These are phyloP conservation scores for Sialia sialis DNA, from an alignment of 2,113 vertebrate genomes.

Conservation along the genomic window DNA sequence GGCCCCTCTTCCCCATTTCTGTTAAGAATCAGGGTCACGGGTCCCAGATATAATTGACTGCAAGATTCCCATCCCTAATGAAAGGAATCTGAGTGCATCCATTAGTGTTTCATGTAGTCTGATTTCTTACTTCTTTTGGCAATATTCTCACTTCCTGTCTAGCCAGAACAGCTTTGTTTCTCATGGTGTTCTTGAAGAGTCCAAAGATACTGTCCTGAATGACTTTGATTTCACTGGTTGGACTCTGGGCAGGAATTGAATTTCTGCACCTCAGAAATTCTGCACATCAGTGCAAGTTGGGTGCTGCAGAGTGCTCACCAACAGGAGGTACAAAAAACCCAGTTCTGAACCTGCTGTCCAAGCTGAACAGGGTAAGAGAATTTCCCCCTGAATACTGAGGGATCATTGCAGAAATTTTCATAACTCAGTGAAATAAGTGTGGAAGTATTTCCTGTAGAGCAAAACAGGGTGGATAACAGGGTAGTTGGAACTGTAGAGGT, in stretches of 20 bases:
- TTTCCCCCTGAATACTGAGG: background rate
- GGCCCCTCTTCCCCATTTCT: background rate
- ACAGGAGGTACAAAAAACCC: background rate
- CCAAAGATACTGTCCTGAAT: background rate
- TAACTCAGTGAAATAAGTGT: background rate
- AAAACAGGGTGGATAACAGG: background rate
- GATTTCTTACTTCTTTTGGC: background rate
- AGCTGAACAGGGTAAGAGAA: background rate
- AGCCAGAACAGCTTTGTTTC: background rate
- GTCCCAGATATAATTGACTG: background rate
- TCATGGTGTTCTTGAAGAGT: background rate
- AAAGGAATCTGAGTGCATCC: background rate
- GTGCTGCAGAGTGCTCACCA: background rate
- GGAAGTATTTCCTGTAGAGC: background rate
- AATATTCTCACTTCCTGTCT: background rate
- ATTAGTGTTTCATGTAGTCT: background rate
- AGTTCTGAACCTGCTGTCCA: background rate
- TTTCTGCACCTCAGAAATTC: background rate
- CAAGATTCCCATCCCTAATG: background rate
- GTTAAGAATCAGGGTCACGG: background rate
- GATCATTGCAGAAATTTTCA: background rate
- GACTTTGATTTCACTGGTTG: background rate
- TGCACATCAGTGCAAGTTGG: background rate
- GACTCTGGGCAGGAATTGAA: background rate
- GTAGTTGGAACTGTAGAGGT: background rate